Conservation (phyloP, 2,888 invertebrate species). For the Drosophila eohydei region DNA sequence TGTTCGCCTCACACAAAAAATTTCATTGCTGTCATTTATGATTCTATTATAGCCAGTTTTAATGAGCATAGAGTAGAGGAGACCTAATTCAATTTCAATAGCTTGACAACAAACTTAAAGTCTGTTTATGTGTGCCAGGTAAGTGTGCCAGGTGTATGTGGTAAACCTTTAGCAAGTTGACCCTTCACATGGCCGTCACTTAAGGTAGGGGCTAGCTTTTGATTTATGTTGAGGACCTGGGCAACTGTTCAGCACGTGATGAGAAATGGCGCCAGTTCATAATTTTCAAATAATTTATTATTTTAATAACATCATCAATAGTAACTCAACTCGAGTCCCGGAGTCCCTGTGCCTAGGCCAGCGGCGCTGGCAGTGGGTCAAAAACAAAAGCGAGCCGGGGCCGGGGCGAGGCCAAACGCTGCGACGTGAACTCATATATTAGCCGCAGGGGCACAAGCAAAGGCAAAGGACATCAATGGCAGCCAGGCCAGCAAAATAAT, state of each 20-base stretch:
- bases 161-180: slow-evolving; percentile 27
- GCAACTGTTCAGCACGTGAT: slow-evolving; percentile 55
- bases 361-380: slow-evolving; percentile 42
- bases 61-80: neutral
- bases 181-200: slow-evolving; percentile 33
- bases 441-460: slow-evolving; percentile 67
- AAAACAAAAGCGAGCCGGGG: slow-evolving; percentile 58
- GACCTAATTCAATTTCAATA: slow-evolving; percentile 52
- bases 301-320: slow-evolving; percentile 81
- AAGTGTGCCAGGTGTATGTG: neutral
- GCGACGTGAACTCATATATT: slow-evolving; percentile 76
- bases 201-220: slow-evolving; percentile 47
- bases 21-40: neutral
- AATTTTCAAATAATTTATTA: slow-evolving; percentile 80
- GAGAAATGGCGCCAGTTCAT: slow-evolving; percentile 79
- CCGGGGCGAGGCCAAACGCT: slow-evolving; percentile 58
- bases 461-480: slow-evolving; percentile 66
- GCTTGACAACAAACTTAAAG: slow-evolving; percentile 39
- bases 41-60: neutral
- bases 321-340: slow-evolving; percentile 63
- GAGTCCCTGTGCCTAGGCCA: slow-evolving; percentile 34
- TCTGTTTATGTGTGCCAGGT: slow-evolving; percentile 33
- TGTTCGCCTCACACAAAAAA: neutral
- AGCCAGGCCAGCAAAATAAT: slow-evolving; percentile 70
- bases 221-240: slow-evolving; percentile 59